Evolutionary conservation across 2,113 vertebrate species (phyloP).

Genomic region (Rhinolophus sinicus): DNA sequence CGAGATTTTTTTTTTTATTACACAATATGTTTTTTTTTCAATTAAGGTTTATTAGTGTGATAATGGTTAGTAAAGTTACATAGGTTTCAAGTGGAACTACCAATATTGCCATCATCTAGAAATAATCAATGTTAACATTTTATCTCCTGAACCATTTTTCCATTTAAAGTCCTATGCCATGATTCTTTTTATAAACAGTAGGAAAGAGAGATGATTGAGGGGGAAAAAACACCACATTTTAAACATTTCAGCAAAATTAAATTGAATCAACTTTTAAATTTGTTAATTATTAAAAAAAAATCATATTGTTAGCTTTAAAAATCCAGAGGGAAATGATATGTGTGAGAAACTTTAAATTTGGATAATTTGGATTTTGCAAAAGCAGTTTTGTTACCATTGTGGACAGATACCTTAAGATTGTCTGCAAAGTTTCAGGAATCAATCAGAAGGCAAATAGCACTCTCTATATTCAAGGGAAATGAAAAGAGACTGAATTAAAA

Average conservation of each 20-base stretch:
- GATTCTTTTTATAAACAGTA: not conserved
- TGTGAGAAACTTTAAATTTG: constrained; percentile 20
- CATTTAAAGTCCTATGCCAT: not conserved
- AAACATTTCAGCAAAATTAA: constrained; percentile 31
- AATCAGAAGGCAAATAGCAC: not conserved
- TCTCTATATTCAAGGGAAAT: constrained; percentile 41
- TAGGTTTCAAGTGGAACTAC: not conserved
- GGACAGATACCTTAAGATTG: not conserved
- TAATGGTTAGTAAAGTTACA: too few relatives aligned
- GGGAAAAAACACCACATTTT: not conserved
- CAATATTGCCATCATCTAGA: not conserved
- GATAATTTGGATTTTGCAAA: constrained; percentile 36
- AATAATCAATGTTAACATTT: constrained; percentile 38
- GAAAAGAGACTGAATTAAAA: constrained; percentile 65
- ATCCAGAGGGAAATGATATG: not conserved
- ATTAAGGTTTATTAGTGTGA: too few relatives aligned
- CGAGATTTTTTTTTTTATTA: too few relatives aligned
- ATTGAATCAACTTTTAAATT: constrained; percentile 48
- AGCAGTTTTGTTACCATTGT: constrained; percentile 30
- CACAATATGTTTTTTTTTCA: too few relatives aligned
- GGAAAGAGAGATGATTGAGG: not conserved
- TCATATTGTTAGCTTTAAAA: not conserved
- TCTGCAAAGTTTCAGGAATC: constrained; percentile 34
- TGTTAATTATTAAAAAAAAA: not conserved
- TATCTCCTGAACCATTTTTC: constrained; percentile 3